A percentile compares a stretch with the other conserved stretches of the same genome.
These are phyloP conservation scores for Heteromyza rotundicornis DNA, from an alignment of 2,888 invertebrate genomes.

Conservation along the genomic window DNA sequence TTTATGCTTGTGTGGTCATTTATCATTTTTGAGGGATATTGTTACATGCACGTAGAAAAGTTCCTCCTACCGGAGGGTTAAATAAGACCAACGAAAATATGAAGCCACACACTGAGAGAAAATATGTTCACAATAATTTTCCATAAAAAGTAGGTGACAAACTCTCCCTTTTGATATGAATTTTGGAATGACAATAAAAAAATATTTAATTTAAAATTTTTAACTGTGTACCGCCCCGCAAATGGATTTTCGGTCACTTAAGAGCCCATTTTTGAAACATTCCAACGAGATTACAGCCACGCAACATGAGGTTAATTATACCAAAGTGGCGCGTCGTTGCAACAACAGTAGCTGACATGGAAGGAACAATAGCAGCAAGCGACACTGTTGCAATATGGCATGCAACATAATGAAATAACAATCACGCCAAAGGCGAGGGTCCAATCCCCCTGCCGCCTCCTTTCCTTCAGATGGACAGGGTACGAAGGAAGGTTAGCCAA, in stretches of 20 bases:
- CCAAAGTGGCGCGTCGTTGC: background rate
- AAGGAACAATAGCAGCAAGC: too few species aligned
- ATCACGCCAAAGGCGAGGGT: constrained; percentile 1
- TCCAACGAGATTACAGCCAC: constrained; percentile 12
- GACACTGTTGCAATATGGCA: background rate
- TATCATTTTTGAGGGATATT: constrained; percentile 26
- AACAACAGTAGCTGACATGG: too few species aligned
- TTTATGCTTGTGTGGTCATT: constrained; percentile 32
- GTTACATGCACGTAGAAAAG: constrained; percentile 1
- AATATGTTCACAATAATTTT: background rate
- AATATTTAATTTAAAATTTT: too few species aligned
- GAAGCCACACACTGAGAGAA: constrained; percentile 14
- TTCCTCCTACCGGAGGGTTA: background rate
- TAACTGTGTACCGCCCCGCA: background rate
- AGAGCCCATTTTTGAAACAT: background rate
- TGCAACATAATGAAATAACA: constrained; percentile 14
- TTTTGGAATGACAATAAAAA: too few species aligned
- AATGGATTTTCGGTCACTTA: background rate
- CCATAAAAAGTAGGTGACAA: too few species aligned
- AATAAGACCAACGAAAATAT: background rate
- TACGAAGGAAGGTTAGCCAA: background rate
- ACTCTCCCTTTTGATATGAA: too few species aligned
- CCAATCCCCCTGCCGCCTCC: too few species aligned
- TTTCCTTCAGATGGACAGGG: background rate
- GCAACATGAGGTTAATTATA: constrained; percentile 18